Percentiles rank a stretch among this genome's conserved stretches.
Evolutionary conservation across 2,113 vertebrate species (phyloP).

Genomic region (Raja brachyura): DNA sequence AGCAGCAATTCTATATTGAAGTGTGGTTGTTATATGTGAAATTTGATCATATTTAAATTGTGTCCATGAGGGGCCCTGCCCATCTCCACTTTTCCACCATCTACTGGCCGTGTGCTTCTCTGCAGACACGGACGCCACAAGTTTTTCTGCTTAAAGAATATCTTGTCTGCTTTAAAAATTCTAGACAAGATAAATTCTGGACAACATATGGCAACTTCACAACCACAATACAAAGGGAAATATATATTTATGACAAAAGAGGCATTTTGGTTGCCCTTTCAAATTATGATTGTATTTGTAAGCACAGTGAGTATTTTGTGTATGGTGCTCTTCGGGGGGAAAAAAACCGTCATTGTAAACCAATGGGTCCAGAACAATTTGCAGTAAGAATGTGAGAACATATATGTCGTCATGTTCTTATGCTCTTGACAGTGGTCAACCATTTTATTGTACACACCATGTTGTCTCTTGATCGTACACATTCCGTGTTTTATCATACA

Average conservation of each 20-base stretch:
- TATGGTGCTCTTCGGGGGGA: not conserved
- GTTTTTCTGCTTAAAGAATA: not conserved
- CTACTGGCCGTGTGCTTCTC: not conserved
- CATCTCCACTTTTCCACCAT: not conserved
- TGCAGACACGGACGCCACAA: not conserved
- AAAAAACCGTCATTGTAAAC: not conserved
- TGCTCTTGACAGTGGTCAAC: no score
- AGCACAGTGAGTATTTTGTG: not conserved
- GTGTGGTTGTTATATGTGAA: not conserved
- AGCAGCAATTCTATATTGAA: conserved; percentile 11
- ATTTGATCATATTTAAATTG: not conserved
- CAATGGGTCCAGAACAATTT: not conserved
- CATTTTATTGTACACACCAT: no score
- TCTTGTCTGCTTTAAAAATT: not conserved
- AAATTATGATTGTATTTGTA: conserved; percentile 27
- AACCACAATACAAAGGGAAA: not conserved
- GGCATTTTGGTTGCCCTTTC: conserved; percentile 8
- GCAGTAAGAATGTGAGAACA: not conserved
- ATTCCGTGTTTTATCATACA: no score
- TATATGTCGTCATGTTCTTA: no score
- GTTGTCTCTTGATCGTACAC: no score
- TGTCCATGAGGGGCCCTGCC: not conserved
- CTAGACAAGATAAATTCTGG: not conserved
- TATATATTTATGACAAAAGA: conserved; percentile 20
- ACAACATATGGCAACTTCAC: not conserved